A percentile compares a stretch with the other conserved stretches of the same genome.
Evolutionary conservation across 2,113 vertebrate genomes (phyloP).

Genomic region (Tychaedon coryphoeus): DNA sequence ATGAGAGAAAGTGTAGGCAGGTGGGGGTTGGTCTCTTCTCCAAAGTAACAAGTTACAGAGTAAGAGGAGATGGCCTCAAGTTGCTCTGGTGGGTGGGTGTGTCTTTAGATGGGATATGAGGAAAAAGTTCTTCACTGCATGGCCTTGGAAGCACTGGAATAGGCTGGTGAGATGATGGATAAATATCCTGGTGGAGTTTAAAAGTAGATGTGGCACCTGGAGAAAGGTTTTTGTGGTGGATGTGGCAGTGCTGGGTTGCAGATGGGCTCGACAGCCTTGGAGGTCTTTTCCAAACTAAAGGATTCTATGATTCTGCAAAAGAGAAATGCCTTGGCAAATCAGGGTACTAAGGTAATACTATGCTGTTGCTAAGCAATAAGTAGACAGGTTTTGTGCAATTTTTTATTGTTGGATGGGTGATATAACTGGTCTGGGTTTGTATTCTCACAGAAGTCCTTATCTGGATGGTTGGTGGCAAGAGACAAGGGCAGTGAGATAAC

Average conservation of each 20-base stretch:
- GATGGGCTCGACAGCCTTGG: accelerated
- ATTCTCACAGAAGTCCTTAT: neutral
- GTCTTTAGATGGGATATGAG: neutral
- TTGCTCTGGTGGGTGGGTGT: neutral
- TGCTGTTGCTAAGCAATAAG: conserved; percentile 59
- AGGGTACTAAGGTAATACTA: neutral
- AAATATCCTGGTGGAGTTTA: neutral
- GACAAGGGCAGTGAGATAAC: neutral
- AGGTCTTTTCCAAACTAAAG: neutral
- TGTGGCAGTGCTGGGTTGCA: neutral
- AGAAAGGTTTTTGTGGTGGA: neutral
- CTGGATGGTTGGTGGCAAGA: neutral
- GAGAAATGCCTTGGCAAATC: neutral
- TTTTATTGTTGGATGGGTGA: neutral
- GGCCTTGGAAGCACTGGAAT: neutral
- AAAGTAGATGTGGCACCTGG: neutral
- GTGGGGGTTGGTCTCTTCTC: neutral
- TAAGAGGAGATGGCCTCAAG: neutral
- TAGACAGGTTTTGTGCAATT: conserved; percentile 14
- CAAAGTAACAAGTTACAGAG: neutral
- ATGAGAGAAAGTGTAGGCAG: neutral
- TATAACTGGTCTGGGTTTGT: neutral
- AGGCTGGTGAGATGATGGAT: neutral
- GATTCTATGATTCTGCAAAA: neutral
- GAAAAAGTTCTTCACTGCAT: neutral